phyloP scores from a whole-genome alignment of 2,888 invertebrate species.

The Drosophila limbata region DNA sequence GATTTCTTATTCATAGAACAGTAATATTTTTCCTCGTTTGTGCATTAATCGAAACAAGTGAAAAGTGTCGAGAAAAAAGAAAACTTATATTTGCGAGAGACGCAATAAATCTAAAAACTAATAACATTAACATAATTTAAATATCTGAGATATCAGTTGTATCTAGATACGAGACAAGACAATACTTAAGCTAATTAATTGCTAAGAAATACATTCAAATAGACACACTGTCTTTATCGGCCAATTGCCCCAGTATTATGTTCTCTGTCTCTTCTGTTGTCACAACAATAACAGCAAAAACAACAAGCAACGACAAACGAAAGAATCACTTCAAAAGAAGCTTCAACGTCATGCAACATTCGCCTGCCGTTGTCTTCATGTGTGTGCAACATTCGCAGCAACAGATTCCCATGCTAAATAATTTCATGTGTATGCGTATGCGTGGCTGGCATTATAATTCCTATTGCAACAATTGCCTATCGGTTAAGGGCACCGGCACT shows the following conservation, averaged over 20 bases:
- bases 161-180: constrained; percentile 50
- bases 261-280: constrained; percentile 53
- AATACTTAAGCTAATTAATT: not conserved
- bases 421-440: constrained; percentile 74
- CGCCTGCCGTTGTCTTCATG: constrained; percentile 70
- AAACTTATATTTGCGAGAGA: constrained; percentile 51
- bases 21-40: constrained; percentile 51
- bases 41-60: constrained; percentile 24
- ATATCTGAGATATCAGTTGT: constrained; percentile 53
- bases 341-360: constrained; percentile 74
- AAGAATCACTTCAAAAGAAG: constrained; percentile 30
- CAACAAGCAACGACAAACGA: constrained; percentile 29
- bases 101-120: constrained; percentile 48
- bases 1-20: constrained; percentile 80
- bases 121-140: constrained; percentile 17
- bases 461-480: constrained; percentile 27
- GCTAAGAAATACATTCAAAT: constrained; percentile 2
- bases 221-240: constrained; percentile 31
- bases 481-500: constrained; percentile 24
- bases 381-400: constrained; percentile 74
- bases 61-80: constrained; percentile 26
- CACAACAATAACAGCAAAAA: constrained; percentile 32
- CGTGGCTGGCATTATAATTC: constrained; percentile 65
- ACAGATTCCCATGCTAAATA: constrained; percentile 69
- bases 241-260: constrained; percentile 63